These are phyloP conservation scores for Dolichoris vasculosae DNA, from an alignment of 1,140 invertebrate genomes.

Conservation along the genomic window DNA sequence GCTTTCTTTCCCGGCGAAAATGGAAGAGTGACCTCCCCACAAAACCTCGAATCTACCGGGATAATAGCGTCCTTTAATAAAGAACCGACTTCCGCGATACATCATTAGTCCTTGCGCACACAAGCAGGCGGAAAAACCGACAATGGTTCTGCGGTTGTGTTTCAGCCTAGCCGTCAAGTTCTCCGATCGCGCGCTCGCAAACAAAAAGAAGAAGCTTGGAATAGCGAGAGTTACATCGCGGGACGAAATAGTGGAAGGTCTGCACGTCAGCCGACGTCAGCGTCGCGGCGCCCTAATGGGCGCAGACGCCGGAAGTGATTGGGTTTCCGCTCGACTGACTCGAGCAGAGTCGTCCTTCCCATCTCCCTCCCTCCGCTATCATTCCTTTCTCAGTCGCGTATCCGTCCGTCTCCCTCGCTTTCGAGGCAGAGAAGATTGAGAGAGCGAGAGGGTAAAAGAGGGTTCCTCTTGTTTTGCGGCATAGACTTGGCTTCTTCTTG, in stretches of 20 bases:
- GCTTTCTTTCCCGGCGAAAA: neutral
- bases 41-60: neutral
- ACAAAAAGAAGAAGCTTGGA: conserved; percentile 47
- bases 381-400: conserved; percentile 56
- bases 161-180: conserved; percentile 23
- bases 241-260: conserved; percentile 54
- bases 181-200: neutral
- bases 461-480: conserved; percentile 67
- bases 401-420: conserved; percentile 11
- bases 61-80: conserved; percentile 47
- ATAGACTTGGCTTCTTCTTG: conserved; percentile 67
- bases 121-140: conserved; percentile 47
- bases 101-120: conserved; percentile 52
- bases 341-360: conserved; percentile 65
- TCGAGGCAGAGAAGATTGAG: neutral
- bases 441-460: conserved; percentile 35
- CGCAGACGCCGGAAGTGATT: conserved; percentile 77
- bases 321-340: conserved; percentile 76
- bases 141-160: conserved; percentile 73
- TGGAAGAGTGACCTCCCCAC: neutral
- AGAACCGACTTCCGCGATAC: conserved; percentile 58
- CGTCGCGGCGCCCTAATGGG: conserved; percentile 75
- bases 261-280: conserved; percentile 74
- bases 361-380: conserved; percentile 59
- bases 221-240: conserved; percentile 47